Evolutionary conservation across 2,888 invertebrate species (phyloP), one percentile per base, ranked within the genome.

Genomic region (Synergus japonicus): DNA sequence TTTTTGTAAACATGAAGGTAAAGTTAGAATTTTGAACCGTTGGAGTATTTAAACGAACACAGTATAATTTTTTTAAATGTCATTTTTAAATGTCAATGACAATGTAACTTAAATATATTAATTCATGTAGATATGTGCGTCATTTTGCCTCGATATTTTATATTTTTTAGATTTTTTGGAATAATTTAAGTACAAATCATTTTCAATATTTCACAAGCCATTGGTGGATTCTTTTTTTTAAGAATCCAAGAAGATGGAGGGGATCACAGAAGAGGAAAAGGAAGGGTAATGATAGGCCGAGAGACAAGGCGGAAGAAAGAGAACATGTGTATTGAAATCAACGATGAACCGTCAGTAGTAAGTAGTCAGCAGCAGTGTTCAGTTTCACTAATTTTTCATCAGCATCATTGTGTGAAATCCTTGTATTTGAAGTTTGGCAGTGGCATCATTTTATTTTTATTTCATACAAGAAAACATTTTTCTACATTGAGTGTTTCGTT

Each of bases 241-340:
- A 41, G 49, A 73, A 29, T 73, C n/a, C 54, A 29, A 29, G 54
- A 69, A 49, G 29, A 49, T 46, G 46, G 69, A 49, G 54, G 73
- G 73, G 73, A 41, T 73, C 5, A n/a, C 29, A 41, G 63, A 44
- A 76, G 77, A 66, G 54, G 79, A 81, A 80, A 79, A 64, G n/a
- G 44, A 43, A 18, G 43, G 46, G 44, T 18, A 76, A 15, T 63
- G 76, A 43, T 60, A 76, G 76, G 29, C 5, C 41, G 76, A 44
- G 76, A 46, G 64, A 43, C 7, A 64, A 22, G 76, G 79, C 66
- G 80, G 81, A 82, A 78, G 80, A 82, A 81, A 79, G 80, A 81
- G 79, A 82, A 79, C 82, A 82, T 82, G 73, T 82, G 81, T 81
- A 81, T 79, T 78, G 82, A 54, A 82, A 80, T 78, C 76, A 65